Evolutionary conservation across 2,888 invertebrate genomes (phyloP).

Genomic region (Gortyna flavago): DNA sequence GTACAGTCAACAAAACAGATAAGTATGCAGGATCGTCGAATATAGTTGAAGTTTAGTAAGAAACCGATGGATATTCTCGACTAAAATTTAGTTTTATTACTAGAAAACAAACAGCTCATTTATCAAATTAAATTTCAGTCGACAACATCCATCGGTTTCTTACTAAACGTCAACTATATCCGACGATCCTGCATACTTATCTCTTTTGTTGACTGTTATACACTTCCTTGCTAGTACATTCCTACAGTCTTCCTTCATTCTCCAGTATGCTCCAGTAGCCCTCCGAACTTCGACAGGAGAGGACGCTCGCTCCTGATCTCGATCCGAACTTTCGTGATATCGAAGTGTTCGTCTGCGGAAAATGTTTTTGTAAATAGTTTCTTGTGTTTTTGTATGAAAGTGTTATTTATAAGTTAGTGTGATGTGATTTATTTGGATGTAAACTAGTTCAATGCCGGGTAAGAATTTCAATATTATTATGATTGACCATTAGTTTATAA

Average conservation of each 20-base stretch:
- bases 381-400: constrained; percentile 13
- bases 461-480: constrained; percentile 29
- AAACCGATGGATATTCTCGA: no score
- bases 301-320: constrained; percentile 34
- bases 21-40: no score
- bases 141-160: no score
- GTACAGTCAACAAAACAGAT: no score
- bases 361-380: constrained; percentile 31
- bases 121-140: no score
- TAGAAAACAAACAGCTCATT: no score
- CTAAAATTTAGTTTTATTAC: no score
- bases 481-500: not conserved
- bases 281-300: constrained; percentile 29
- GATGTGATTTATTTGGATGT: constrained; percentile 68
- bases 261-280: constrained; percentile 51
- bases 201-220: no score
- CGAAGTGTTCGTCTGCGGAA: constrained; percentile 39
- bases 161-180: no score
- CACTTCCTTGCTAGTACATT: constrained; percentile 3
- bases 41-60: no score
- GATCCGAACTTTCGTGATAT: constrained; percentile 20
- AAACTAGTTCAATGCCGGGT: constrained; percentile 73
- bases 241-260: not conserved
- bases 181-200: no score
- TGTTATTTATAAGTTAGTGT: constrained; percentile 50